Base-by-base conservation (phyloP, 2,888 invertebrate species). In the Rapana venosa region DNA sequence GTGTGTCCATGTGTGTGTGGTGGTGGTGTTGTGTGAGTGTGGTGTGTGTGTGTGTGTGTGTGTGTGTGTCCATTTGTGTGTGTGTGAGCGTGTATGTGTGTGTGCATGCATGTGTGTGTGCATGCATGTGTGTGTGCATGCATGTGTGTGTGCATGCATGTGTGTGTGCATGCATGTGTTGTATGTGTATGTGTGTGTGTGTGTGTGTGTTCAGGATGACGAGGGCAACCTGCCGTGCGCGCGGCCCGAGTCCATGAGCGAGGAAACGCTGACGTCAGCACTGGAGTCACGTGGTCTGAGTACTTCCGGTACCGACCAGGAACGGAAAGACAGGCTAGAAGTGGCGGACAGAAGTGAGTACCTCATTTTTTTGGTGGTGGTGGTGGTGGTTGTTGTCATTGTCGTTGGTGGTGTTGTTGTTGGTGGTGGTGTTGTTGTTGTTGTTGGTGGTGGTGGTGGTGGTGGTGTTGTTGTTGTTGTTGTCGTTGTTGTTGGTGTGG, bases 341-440 rank as follows among this genome's bases (percentile, higher is more conserved):
- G 26, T 90, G n/a, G 90, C 89, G 77, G 92, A 92, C 85, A 85
- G 91, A 79, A 91, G 93, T 93, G 91, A 87, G 92, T 90, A 32
- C 32, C 32, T 47, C 47, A 5, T 47, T 47, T 47, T 47, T 47
- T 47, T 47, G 47, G 47, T 47, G 47, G 47, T 47, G 47, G 47
- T 47, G 47, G 47, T 8, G 47, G 47, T 47, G 8, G 47, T 47
- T 47, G n/a, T n/a, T n/a, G n/a, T n/a, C n/a, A n/a, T n/a, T n/a
- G n/a, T n/a, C n/a, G n/a, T n/a, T n/a, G n/a, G n/a, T n/a, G n/a
- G n/a, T n/a, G n/a, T n/a, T n/a, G n/a, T n/a, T n/a, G n/a, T n/a
- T n/a, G n/a, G n/a, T n/a, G n/a, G n/a, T n/a, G n/a, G n/a, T n/a
- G n/a, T n/a, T n/a, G n/a, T n/a, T n/a, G n/a, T n/a, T n/a, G n/a